A percentile compares a stretch with the other conserved stretches of the same genome.
Conservation (phyloP, 2,797 vertebrate genomes). For the Cyclopterus lumpus region DNA sequence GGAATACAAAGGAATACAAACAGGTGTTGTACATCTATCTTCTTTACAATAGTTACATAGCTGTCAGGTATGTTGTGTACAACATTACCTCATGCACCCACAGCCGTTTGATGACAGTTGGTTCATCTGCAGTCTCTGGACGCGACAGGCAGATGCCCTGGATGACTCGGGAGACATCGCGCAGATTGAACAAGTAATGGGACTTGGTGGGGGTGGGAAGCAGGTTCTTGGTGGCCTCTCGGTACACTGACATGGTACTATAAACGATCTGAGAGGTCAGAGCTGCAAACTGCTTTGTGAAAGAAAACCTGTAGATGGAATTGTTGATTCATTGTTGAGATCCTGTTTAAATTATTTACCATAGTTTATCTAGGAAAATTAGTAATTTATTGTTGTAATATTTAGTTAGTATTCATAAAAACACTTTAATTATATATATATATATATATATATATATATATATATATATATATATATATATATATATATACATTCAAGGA, state of each 20-base stretch:
- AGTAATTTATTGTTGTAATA: not conserved
- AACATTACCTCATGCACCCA: conserved; percentile 92
- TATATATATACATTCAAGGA: not conserved
- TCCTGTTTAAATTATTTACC: not conserved
- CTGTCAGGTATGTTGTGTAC: not conserved
- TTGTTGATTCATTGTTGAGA: conserved; percentile 14
- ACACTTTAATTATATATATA: not conserved
- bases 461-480: not conserved
- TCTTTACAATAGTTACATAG: not conserved
- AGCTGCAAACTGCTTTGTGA: conserved; percentile 83
- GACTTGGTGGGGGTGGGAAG: conserved; percentile 93
- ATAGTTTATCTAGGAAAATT: not conserved
- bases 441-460: not conserved
- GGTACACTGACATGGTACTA: conserved; percentile 88
- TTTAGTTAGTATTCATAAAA: not conserved
- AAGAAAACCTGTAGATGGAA: conserved; percentile 83
- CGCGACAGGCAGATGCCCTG: conserved; percentile 92
- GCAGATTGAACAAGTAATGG: conserved; percentile 94
- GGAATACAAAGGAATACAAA: not conserved
- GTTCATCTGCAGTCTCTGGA: conserved; percentile 87
- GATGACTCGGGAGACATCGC: conserved; percentile 92
- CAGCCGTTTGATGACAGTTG: conserved; percentile 86
- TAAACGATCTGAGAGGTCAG: conserved; percentile 86
- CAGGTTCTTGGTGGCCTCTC: conserved; percentile 90
- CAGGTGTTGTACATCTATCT: not conserved